phyloP scores from a whole-genome alignment of 2,888 invertebrate species.

The Cerastis leucographa region DNA sequence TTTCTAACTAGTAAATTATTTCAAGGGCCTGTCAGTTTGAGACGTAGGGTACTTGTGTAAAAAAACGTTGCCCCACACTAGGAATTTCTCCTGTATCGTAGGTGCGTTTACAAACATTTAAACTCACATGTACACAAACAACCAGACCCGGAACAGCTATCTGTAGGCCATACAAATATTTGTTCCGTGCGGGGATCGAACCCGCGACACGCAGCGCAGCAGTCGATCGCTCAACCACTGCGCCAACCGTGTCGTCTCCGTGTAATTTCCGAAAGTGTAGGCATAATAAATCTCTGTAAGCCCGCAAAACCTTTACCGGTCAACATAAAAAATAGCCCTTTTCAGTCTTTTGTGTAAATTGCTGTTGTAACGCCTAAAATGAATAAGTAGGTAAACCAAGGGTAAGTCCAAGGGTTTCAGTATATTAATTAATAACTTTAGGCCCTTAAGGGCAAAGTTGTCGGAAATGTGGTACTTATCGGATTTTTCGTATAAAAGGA shows the following conservation, averaged over 20 bases:
- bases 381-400: not conserved
- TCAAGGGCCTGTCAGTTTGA: not conserved
- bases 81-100: no score
- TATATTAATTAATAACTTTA: not conserved
- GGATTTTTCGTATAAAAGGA: not conserved
- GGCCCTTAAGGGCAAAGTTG: not conserved
- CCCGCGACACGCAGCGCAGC: no score
- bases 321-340: not conserved
- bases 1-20: not conserved
- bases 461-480: not conserved
- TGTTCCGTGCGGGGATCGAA: no score
- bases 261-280: constrained; percentile 16
- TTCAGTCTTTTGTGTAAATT: constrained; percentile 16
- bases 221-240: no score
- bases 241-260: no score
- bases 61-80: no score
- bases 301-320: not conserved
- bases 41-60: not conserved
- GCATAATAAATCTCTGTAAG: constrained; percentile 32
- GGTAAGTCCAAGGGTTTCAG: not conserved
- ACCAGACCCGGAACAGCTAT: no score
- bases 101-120: no score
- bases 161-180: no score
- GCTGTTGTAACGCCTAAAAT: constrained; percentile 12
- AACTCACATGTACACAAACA: no score